Evolutionary conservation across 2,888 invertebrate genomes (phyloP), one percentile per base, ranked within the genome.

Genomic region (Zonitis immaculata): DNA sequence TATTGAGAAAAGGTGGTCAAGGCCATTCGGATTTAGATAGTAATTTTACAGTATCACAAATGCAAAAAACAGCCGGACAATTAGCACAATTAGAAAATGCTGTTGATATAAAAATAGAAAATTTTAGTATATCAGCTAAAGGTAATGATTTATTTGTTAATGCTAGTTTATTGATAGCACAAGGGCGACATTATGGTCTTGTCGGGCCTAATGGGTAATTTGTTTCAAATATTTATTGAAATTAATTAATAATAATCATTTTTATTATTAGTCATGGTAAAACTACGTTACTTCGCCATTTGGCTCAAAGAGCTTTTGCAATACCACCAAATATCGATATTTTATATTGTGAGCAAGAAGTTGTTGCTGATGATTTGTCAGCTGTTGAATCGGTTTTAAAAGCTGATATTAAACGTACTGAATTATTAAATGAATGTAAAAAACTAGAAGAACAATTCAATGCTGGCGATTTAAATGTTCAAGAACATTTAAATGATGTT

Each of bases 61-160:
- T 85, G 64, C 83, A 86, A 79, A 87, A 87, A 74, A 80, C 84
- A 59, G 85, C 85, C 18, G 86, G 86, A 64, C 88, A 91, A 71
- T 82, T 88, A 77, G 85, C 86, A 35, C 87, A 89, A 28, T 69
- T 91, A 63, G 97, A 98, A 71, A 90, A 94, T 73, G 95, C 97
- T 1, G 90, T 95, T 9, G 98, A 98, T 74, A 98, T 99, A 47
- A 98, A 98, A 82, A 91, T 96, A 12, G 98, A 99, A 71, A 96
- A 95, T 76, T 99, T 99, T 73, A 95, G 95, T 53, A 99, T 99
- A 64, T 86, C 94, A 16, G 99, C 99, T 0, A 91, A 95, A 75
- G 99, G 99, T 51, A 95, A 99, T 68, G 95, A 97, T 71, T 80
- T 99, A 43, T 98, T 99, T 75, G 89, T 95, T 27, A 98, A 99